phyloP scores from a whole-genome alignment of 2,797 vertebrate species.

The Mastacembelus armatus region DNA sequence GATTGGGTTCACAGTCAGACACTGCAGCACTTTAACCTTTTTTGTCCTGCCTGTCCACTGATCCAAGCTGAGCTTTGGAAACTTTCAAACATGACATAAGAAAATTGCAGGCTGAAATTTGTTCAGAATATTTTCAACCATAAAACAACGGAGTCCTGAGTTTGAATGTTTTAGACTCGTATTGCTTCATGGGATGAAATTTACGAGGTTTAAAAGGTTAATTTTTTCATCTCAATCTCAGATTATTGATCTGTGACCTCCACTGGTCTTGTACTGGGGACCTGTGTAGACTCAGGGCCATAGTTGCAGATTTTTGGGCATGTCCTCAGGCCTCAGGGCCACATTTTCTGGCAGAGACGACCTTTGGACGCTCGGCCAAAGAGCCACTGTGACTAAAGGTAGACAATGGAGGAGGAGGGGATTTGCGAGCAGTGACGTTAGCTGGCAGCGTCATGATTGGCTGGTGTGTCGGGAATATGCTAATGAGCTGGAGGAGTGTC shows the following conservation, averaged over 20 bases:
- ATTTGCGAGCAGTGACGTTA: slow-evolving; percentile 16
- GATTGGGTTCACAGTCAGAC: neutral
- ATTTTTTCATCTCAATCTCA: neutral
- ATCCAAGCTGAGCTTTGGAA: neutral
- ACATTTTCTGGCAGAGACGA: slow-evolving; percentile 20
- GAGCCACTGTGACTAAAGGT: slow-evolving; percentile 74
- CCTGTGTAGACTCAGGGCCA: neutral
- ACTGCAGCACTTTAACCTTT: neutral
- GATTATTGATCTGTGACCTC: neutral
- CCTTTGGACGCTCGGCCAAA: slow-evolving; percentile 68
- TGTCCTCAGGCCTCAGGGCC: no score
- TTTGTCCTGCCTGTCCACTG: neutral
- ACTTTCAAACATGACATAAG: neutral
- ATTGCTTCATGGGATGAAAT: neutral
- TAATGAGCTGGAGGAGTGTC: slow-evolving; percentile 32
- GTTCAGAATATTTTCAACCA: neutral
- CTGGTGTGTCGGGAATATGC: slow-evolving; percentile 13
- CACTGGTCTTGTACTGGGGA: neutral
- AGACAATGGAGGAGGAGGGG: slow-evolving; percentile 26
- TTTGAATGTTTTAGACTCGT: neutral
- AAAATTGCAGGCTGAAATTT: neutral
- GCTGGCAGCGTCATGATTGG: slow-evolving; percentile 51
- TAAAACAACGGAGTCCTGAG: neutral
- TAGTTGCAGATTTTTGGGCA: neutral
- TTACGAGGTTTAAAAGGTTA: neutral